phyloP scores from a whole-genome alignment of 2,113 vertebrate genomes.

The Ariopsis seemanni region DNA sequence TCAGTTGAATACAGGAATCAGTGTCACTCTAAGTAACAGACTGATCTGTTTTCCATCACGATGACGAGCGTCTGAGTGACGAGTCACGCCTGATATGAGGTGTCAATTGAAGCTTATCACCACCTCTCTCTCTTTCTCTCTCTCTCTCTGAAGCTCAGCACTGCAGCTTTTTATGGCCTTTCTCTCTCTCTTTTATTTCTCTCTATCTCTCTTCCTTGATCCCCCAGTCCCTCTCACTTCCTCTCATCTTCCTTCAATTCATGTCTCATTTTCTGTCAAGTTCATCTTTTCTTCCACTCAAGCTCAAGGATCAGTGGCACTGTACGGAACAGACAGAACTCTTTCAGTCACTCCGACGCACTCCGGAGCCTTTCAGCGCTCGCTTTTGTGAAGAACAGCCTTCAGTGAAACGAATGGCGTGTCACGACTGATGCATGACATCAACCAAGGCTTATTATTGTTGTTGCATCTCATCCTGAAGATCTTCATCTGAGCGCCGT shows the following conservation, averaged over 20 bases:
- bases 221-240: background rate
- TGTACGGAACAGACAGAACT: conserved; percentile 3
- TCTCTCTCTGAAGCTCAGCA: background rate
- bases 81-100: background rate
- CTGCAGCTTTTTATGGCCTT: background rate
- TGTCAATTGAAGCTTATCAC: background rate
- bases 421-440: background rate
- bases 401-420: background rate
- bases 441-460: background rate
- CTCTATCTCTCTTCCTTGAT: background rate
- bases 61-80: background rate
- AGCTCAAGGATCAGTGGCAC: background rate
- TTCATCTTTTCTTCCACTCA: background rate
- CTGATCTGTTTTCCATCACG: background rate
- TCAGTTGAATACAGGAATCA: background rate
- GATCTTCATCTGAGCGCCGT: background rate
- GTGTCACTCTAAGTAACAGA: conserved; percentile 1
- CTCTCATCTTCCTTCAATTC: background rate
- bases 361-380: background rate
- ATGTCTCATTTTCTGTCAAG: background rate
- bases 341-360: background rate
- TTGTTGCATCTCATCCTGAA: background rate
- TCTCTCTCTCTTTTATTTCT: background rate
- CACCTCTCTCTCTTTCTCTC: background rate
- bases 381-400: background rate